Evolutionary conservation across 2,797 vertebrate species (phyloP).

Genomic region (Fundulus diaphanus): DNA sequence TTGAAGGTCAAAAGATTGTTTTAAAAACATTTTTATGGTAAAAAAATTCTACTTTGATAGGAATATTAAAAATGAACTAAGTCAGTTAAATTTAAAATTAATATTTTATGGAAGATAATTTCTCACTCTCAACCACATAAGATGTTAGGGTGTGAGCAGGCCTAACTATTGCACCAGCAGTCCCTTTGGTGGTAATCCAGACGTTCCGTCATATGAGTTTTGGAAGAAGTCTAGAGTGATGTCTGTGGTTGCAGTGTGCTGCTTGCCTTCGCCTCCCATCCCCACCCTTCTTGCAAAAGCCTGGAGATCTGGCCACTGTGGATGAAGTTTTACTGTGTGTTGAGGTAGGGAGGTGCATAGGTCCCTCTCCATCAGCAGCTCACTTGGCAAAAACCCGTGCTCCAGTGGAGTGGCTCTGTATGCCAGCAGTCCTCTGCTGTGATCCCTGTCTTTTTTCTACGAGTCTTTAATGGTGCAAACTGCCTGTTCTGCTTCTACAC

Average conservation of each 20-base stretch:
- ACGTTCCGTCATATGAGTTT: not conserved
- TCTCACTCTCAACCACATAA: not conserved
- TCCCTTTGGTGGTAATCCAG: not conserved
- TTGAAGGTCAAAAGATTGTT: too few relatives aligned
- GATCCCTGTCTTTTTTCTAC: too few relatives aligned
- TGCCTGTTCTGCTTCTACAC: too few relatives aligned
- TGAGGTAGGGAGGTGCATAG: not conserved
- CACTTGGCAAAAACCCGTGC: not conserved
- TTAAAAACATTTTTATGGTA: too few relatives aligned
- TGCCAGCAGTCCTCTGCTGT: not conserved
- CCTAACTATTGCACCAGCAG: not conserved
- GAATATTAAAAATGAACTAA: too few relatives aligned
- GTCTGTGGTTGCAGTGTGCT: not conserved
- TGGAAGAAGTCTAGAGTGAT: not conserved
- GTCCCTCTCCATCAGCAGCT: not conserved
- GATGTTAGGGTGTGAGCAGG: not conserved
- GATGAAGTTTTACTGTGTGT: too few relatives aligned
- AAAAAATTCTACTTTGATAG: too few relatives aligned
- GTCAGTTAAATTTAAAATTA: too few relatives aligned
- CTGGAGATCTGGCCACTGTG: too few relatives aligned
- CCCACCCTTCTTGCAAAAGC: too few relatives aligned
- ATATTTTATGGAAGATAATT: too few relatives aligned
- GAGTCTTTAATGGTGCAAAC: too few relatives aligned
- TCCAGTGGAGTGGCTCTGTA: not conserved
- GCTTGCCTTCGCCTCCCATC: not conserved